Evolutionary conservation across 2,888 invertebrate genomes (phyloP), one percentile per base, ranked within the genome.

Genomic region (Habroteleia sp.): DNA sequence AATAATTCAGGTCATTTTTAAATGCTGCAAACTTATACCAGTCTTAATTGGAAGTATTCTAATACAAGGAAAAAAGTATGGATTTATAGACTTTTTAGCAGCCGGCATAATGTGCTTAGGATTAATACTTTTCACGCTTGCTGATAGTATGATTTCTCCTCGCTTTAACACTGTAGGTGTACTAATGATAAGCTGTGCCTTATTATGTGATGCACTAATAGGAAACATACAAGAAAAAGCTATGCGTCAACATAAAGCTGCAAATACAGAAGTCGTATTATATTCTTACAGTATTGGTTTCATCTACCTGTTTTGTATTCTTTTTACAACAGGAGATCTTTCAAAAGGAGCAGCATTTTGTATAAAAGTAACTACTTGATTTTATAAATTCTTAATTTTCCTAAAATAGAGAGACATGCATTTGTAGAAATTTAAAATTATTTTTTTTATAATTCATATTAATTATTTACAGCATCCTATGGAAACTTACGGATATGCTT

Each of bases 151-250:
- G 84, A 91, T 93, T 3, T 93, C 93, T 3, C 94, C 94, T n/a
- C 93, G 93, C 82, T 95, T 94, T 79, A 91, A 94, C 82, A 85
- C 91, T 0, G 84, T 92, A 11, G 95, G 95, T 0, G 92, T 95
- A 0, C 84, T 92, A 0, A 93, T 95, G 90, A 95, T 95, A 79
- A 94, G 94, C 0, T 90, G 94, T 80, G 98, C 98, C 0, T 89
- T 99, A 48, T 89, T 97, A 1, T 98, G 97, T 83, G 98, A 99
- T 89, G 98, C 98, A 0, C 92, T 95, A 5, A 98, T 99, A 77
- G 98, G 98, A 11, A 99, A 99, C 89, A 95, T 98, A 0, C 98
- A 99, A 89, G 98, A 99, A 88, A 97, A 97, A 86, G 94, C 94
- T 0, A 97, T 99, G 95, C 95, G 95, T 82, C 92, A 92, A 73